Conservation (phyloP, 2,888 invertebrate species). For the Labia minor region DNA sequence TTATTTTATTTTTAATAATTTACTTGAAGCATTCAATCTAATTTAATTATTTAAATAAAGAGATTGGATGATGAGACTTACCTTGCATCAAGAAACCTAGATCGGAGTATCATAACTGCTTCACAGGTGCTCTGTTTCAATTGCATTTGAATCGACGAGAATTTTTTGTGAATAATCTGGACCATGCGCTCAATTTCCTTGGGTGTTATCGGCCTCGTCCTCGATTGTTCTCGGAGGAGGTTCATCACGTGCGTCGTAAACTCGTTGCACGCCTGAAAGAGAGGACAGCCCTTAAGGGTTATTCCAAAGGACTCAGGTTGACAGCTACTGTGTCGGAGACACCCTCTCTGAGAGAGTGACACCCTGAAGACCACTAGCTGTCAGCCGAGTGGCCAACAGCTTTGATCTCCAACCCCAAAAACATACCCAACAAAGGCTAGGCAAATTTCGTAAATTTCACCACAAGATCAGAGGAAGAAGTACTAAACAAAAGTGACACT, state of each 20-base stretch:
- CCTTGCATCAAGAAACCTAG: conserved; percentile 63
- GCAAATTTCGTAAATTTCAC: neutral
- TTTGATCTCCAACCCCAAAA: neutral
- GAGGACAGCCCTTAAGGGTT: neutral
- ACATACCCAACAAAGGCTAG: neutral
- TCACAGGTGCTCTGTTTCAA: conserved; percentile 99
- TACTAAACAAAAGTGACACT: too few species aligned
- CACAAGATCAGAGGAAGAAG: too few species aligned
- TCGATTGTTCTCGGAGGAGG: conserved; percentile 87
- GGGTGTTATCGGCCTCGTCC: conserved; percentile 94
- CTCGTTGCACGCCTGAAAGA: conserved; percentile 85
- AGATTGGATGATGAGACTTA: conserved; percentile 30
- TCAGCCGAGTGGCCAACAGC: neutral
- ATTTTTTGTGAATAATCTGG: conserved; percentile 96
- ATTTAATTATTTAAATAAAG: too few species aligned
- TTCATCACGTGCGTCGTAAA: conserved; percentile 99
- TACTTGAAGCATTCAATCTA: too few species aligned
- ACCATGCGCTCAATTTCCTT: conserved; percentile 99
- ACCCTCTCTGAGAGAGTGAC: neutral
- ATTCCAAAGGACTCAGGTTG: neutral
- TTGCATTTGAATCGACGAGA: conserved; percentile 96
- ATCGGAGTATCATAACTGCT: conserved; percentile 97
- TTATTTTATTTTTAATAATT: too few species aligned
- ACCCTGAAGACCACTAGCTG: neutral
- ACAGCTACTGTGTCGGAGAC: neutral